Percentiles rank a stretch among this genome's conserved stretches.
Conservation (phyloP, 2,888 invertebrate species). For the Leptinotarsa rubiginosa region DNA sequence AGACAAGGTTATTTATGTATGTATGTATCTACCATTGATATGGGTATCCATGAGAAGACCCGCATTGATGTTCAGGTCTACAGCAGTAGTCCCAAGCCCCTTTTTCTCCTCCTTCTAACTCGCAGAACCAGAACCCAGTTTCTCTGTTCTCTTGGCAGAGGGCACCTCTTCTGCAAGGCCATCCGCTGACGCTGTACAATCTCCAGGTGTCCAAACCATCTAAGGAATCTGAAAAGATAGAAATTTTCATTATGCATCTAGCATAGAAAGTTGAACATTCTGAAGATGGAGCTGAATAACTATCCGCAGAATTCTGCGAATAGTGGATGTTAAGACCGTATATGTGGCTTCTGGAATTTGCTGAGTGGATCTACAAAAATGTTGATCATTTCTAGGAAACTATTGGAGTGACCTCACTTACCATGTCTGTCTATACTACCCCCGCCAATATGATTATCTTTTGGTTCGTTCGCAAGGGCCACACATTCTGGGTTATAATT, state of each 20-base stretch:
- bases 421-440: constrained; percentile 42
- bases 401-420: constrained; percentile 21
- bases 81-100: constrained; percentile 91
- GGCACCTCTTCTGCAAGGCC: constrained; percentile 78
- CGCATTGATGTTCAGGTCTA: constrained; percentile 83
- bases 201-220: constrained; percentile 70
- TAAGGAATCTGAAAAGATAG: constrained; percentile 41
- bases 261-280: neutral
- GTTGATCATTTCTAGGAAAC: neutral
- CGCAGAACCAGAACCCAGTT: constrained; percentile 87
- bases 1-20: neutral
- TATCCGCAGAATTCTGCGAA: no score
- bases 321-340: no score
- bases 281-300: no score
- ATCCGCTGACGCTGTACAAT: constrained; percentile 84
- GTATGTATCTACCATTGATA: constrained; percentile 79
- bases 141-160: constrained; percentile 79
- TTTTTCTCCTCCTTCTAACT: constrained; percentile 77
- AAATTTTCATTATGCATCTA: neutral
- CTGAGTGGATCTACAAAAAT: no score
- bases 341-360: neutral
- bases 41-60: constrained; percentile 83
- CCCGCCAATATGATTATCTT: constrained; percentile 39
- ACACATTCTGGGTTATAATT: constrained; percentile 79
- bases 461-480: constrained; percentile 51